These are phyloP conservation scores for Grallaria varia DNA, from an alignment of 2,113 vertebrate genomes.

Conservation along the genomic window DNA sequence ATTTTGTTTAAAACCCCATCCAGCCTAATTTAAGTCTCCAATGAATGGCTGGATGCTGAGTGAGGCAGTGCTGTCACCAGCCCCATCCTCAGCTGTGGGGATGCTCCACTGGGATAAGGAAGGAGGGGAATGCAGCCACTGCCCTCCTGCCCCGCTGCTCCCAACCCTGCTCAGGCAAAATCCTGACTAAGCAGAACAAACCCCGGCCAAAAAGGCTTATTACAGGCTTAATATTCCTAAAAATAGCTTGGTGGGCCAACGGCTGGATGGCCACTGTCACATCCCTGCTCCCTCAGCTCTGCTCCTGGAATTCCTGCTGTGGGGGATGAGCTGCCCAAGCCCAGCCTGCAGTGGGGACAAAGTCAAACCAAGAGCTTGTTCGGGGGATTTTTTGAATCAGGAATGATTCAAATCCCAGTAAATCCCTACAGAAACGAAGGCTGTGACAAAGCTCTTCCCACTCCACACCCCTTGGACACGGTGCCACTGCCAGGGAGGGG, in stretches of 20 bases:
- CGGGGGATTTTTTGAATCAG: not conserved
- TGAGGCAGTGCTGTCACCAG: not conserved
- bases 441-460: accelerated
- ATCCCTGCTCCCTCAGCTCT: not conserved
- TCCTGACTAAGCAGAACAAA: not conserved
- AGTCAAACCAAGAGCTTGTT: not conserved
- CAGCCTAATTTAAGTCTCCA: too few species aligned
- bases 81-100: not conserved
- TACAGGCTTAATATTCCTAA: not conserved
- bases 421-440: not conserved
- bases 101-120: not conserved
- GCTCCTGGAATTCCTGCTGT: not conserved
- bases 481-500: accelerated
- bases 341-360: not conserved
- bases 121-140: not conserved
- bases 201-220: not conserved
- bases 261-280: accelerated
- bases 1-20: too few species aligned
- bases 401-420: not conserved
- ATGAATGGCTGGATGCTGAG: not conserved
- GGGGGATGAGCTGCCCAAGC: not conserved
- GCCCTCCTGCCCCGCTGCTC: not conserved
- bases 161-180: not conserved
- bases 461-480: not conserved
- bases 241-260: not conserved